phyloP scores from a whole-genome alignment of 2,888 invertebrate species.

The Ectemnius cavifrons region DNA sequence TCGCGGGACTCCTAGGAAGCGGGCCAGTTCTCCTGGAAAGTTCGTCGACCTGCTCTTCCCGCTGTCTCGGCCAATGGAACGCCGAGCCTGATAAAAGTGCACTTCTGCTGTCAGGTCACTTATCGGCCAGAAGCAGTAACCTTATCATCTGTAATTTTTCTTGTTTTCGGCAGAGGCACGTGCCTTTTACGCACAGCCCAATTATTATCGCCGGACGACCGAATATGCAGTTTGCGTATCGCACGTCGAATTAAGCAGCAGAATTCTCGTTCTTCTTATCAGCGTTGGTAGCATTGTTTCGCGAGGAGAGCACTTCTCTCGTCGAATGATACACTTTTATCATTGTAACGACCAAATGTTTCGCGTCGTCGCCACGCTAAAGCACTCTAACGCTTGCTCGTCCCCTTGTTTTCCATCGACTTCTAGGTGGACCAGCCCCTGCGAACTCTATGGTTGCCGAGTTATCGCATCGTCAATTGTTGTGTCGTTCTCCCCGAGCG shows the following conservation, averaged over 20 bases:
- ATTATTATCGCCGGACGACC: neutral
- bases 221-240: neutral
- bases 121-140: neutral
- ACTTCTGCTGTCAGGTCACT: conserved; percentile 54
- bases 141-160: conserved; percentile 1
- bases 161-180: neutral
- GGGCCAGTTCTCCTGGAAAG: conserved; percentile 41
- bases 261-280: neutral
- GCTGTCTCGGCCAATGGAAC: conserved; percentile 42
- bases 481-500: neutral
- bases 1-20: conserved; percentile 24
- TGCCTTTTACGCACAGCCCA: neutral
- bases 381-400: neutral
- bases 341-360: neutral
- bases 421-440: conserved; percentile 1
- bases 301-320: neutral
- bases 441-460: neutral
- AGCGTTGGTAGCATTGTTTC: neutral
- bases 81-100: conserved; percentile 66
- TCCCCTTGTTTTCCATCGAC: neutral
- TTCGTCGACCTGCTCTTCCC: conserved; percentile 61
- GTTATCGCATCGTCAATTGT: neutral
- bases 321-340: neutral
- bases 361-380: neutral
- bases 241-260: neutral